These are phyloP conservation scores for Progne subis DNA, from an alignment of 2,113 vertebrate genomes.

Conservation along the genomic window DNA sequence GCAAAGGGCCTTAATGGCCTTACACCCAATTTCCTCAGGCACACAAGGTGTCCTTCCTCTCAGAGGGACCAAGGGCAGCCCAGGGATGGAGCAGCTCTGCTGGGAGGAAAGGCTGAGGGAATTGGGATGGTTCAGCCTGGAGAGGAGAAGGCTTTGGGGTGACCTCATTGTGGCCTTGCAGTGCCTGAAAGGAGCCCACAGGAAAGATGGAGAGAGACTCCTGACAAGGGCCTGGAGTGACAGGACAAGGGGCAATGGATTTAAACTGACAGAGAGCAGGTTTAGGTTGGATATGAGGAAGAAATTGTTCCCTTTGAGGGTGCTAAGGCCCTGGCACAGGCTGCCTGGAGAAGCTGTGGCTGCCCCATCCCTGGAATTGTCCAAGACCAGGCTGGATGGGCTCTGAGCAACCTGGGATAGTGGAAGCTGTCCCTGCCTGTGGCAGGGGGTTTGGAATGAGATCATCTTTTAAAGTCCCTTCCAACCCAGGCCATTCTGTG, in stretches of 20 bases:
- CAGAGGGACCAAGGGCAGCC: background rate
- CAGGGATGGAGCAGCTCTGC: background rate
- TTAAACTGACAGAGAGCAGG: accelerated
- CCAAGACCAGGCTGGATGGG: background rate
- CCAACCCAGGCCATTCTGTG: background rate
- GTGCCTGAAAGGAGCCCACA: background rate
- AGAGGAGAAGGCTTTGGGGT: background rate
- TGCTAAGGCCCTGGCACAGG: background rate
- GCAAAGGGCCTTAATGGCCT: background rate
- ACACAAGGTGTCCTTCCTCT: background rate
- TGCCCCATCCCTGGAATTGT: background rate
- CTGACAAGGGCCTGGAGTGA: background rate
- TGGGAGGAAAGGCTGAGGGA: background rate
- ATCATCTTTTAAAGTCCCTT: background rate
- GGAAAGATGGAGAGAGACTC: background rate
- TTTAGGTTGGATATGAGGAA: accelerated
- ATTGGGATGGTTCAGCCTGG: background rate
- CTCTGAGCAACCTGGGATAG: accelerated
- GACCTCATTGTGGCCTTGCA: background rate
- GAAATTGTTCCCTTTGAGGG: background rate
- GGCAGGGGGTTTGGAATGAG: accelerated
- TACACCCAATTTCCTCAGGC: background rate
- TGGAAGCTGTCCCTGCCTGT: background rate
- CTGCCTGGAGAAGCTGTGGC: accelerated
- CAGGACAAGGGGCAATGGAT: background rate